Conservation (phyloP, 2,888 invertebrate genomes). For the Bhutanitis thaidina region DNA sequence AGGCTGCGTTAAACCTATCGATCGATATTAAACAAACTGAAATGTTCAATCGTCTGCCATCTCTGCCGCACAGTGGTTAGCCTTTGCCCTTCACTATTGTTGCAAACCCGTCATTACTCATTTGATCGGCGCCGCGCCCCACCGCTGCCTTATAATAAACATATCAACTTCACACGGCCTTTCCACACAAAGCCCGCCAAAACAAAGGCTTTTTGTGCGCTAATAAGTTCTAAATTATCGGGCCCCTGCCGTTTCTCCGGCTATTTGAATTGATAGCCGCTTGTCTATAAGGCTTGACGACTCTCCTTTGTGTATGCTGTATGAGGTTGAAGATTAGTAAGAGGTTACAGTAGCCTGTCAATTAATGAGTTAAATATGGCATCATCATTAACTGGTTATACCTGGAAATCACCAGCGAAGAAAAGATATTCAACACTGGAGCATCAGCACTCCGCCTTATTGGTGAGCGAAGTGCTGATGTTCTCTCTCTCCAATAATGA, state of each 20-base stretch:
- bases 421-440: background rate
- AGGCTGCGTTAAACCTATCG: too few relatives aligned
- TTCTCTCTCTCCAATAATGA: too few relatives aligned
- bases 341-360: background rate
- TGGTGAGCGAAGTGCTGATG: too few relatives aligned
- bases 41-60: background rate
- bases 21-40: too few relatives aligned
- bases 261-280: slow-evolving; percentile 12
- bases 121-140: slow-evolving; percentile 26
- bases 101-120: slow-evolving; percentile 28
- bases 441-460: too few relatives aligned
- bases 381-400: too few relatives aligned
- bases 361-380: background rate
- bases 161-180: slow-evolving; percentile 58
- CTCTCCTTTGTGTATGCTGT: slow-evolving; percentile 4
- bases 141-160: slow-evolving; percentile 52
- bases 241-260: slow-evolving; percentile 29
- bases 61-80: background rate
- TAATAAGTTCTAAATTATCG: slow-evolving; percentile 51
- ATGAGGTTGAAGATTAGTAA: background rate
- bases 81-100: slow-evolving; percentile 8
- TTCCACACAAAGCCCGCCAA: slow-evolving; percentile 42
- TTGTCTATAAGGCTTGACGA: slow-evolving; percentile 3
- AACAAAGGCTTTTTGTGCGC: slow-evolving; percentile 51
- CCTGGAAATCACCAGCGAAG: too few relatives aligned